A percentile compares a stretch with the other conserved stretches of the same genome.
Conservation (phyloP, 1,140 invertebrate genomes). For the Danaus plexippus region DNA sequence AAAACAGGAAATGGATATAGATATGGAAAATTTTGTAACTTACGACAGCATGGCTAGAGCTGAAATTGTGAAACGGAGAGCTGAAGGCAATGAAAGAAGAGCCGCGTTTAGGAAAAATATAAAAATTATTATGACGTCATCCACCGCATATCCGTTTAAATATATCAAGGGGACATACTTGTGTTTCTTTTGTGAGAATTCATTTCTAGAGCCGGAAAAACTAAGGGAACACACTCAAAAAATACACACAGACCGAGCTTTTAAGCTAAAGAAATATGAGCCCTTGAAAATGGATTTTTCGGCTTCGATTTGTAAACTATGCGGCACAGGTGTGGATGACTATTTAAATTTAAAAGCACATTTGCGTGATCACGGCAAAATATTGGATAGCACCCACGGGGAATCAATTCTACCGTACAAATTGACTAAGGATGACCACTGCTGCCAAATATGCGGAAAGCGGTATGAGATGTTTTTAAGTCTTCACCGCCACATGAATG, state of each 20-base stretch:
- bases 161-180: slow-evolving; percentile 57
- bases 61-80: slow-evolving; percentile 18
- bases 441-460: slow-evolving; percentile 52
- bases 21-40: slow-evolving; percentile 10
- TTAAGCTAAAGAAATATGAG: slow-evolving; percentile 56
- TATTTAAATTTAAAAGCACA: slow-evolving; percentile 46
- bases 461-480: slow-evolving; percentile 65
- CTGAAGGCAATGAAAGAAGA: slow-evolving; percentile 37
- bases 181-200: slow-evolving; percentile 55
- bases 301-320: slow-evolving; percentile 43
- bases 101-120: slow-evolving; percentile 56
- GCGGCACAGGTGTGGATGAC: slow-evolving; percentile 36
- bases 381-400: slow-evolving; percentile 40
- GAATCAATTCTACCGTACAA: slow-evolving; percentile 59
- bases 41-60: slow-evolving; percentile 6
- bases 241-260: slow-evolving; percentile 34
- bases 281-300: slow-evolving; percentile 61
- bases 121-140: slow-evolving; percentile 42
- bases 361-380: slow-evolving; percentile 47
- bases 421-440: slow-evolving; percentile 44
- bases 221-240: slow-evolving; percentile 45
- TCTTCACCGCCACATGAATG: slow-evolving; percentile 62
- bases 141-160: slow-evolving; percentile 58
- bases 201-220: slow-evolving; percentile 54
- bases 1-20: slow-evolving; percentile 40